Percentiles rank a stretch among this genome's conserved stretches.
These are phyloP conservation scores for Urocolius indicus DNA, from an alignment of 2,113 vertebrate genomes.

Conservation along the genomic window DNA sequence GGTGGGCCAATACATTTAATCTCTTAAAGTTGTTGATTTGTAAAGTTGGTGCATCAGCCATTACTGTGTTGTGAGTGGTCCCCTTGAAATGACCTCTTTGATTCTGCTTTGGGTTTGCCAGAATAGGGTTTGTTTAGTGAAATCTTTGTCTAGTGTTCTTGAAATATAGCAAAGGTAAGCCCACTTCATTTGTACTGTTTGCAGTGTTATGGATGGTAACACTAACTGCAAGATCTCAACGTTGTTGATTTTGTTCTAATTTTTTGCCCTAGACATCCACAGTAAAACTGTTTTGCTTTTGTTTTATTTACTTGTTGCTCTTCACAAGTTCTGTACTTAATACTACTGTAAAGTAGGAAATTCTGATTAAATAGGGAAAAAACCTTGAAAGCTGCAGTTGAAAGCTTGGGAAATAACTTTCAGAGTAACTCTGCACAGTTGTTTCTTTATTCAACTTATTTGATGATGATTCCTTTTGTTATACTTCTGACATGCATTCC, in stretches of 20 bases:
- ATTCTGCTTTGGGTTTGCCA: slow-evolving; percentile 23
- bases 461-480: neutral
- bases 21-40: neutral
- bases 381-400: neutral
- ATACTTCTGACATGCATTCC: neutral
- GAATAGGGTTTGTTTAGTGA: slow-evolving; percentile 25
- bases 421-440: neutral
- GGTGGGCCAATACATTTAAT: slow-evolving; percentile 13
- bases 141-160: slow-evolving; percentile 30
- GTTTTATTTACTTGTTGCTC: neutral
- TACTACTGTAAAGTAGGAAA: neutral
- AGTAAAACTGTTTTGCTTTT: neutral
- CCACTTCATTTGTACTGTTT: slow-evolving; percentile 1
- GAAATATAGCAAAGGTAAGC: slow-evolving; percentile 42
- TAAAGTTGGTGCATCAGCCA: neutral
- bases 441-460: neutral
- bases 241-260: slow-evolving; percentile 2
- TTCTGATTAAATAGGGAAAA: neutral
- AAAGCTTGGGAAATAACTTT: neutral
- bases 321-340: neutral
- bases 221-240: neutral
- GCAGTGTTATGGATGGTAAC: neutral
- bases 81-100: neutral
- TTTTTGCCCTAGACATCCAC: neutral
- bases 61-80: neutral